Evolutionary conservation across 2,888 invertebrate genomes (phyloP).

Genomic region (Rutpela maculata): DNA sequence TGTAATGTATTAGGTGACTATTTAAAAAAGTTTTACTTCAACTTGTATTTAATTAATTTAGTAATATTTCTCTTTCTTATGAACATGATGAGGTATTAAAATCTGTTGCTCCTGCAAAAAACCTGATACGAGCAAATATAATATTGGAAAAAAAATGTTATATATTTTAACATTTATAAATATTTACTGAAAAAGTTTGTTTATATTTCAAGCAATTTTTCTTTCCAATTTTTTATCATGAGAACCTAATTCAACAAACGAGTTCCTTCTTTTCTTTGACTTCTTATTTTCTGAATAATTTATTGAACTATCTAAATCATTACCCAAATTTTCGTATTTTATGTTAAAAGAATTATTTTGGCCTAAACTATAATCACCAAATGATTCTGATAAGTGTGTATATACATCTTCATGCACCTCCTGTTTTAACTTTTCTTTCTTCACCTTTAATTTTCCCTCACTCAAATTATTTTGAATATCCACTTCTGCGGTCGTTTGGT

Average conservation of each 20-base stretch:
- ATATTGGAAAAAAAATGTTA: too few relatives aligned
- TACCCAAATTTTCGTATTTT: not conserved
- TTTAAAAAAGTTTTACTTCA: too few relatives aligned
- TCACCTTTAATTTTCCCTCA: conserved; percentile 36
- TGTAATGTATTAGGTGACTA: too few relatives aligned
- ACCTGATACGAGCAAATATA: too few relatives aligned
- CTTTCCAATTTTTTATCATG: not conserved
- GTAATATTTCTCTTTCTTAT: not conserved
- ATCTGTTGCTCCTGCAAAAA: too few relatives aligned
- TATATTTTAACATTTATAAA: too few relatives aligned
- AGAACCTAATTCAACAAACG: not conserved
- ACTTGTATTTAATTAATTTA: too few relatives aligned
- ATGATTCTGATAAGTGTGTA: not conserved
- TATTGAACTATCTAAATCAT: not conserved
- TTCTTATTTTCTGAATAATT: not conserved
- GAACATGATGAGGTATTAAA: not conserved
- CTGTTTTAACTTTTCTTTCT: conserved; percentile 1
- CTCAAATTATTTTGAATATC: conserved; percentile 16
- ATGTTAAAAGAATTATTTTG: not conserved
- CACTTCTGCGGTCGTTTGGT: not conserved
- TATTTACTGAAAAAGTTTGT: too few relatives aligned
- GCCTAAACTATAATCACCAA: not conserved
- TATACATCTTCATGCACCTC: not conserved
- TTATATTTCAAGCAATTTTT: not conserved
- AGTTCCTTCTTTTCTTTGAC: not conserved